phyloP scores from a whole-genome alignment of 2,888 invertebrate species.

The Hemithea aestivaria region DNA sequence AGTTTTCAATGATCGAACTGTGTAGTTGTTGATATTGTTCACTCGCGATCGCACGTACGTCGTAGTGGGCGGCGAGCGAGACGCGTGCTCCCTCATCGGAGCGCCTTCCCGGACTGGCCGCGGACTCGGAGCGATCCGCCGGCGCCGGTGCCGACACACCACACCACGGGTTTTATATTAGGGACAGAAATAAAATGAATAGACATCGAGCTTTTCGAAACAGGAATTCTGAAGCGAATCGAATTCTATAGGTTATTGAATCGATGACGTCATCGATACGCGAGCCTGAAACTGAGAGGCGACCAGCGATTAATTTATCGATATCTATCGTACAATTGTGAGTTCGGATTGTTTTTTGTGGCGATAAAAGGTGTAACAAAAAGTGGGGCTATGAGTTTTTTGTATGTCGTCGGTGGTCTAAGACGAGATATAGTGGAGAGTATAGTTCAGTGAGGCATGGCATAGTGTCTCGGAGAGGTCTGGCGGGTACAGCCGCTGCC shows the following conservation, averaged over 20 bases:
- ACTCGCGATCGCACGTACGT: constrained; percentile 63
- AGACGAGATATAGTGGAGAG: constrained; percentile 5
- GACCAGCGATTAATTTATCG: constrained; percentile 27
- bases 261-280: constrained; percentile 37
- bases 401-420: constrained; percentile 2
- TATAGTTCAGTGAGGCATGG: constrained; percentile 10
- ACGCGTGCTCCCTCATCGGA: constrained; percentile 65
- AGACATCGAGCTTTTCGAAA: constrained; percentile 45
- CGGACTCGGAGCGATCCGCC: constrained; percentile 21
- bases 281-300: constrained; percentile 27
- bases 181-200: constrained; percentile 59
- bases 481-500: constrained; percentile 21
- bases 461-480: constrained; percentile 1
- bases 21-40: constrained; percentile 41
- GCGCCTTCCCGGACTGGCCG: constrained; percentile 64
- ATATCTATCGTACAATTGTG: constrained; percentile 30
- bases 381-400: constrained; percentile 14
- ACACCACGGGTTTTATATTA: constrained; percentile 53
- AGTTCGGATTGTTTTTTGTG: constrained; percentile 31
- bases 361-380: constrained; percentile 29
- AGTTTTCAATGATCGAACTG: constrained; percentile 44
- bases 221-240: constrained; percentile 46
- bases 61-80: constrained; percentile 41
- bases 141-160: constrained; percentile 34
- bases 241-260: constrained; percentile 35